Evolutionary conservation across 2,113 vertebrate species (phyloP).

Genomic region (Gasterosteus aculeatus): DNA sequence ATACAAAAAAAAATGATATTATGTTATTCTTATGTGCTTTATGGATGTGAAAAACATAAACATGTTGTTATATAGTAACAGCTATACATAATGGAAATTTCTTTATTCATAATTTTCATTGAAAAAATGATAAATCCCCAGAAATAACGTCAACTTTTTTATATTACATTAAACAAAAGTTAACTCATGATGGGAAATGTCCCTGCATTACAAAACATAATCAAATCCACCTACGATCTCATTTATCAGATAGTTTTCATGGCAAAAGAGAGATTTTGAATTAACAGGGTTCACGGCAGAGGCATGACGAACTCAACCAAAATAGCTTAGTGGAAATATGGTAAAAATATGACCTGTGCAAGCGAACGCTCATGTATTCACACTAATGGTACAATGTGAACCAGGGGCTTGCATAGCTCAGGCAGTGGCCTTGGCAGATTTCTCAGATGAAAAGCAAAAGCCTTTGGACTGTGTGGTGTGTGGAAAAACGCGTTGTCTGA

Average conservation of each 20-base stretch:
- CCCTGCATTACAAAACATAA: not conserved
- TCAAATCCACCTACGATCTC: not conserved
- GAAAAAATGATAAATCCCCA: not conserved
- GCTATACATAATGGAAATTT: not conserved
- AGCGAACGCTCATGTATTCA: conserved; percentile 6
- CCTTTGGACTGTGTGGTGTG: conserved; percentile 5
- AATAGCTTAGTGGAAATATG: conserved; percentile 21
- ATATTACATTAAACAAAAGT: not conserved
- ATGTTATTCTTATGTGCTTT: too few relatives aligned
- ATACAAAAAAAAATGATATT: not conserved
- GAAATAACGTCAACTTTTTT: not conserved
- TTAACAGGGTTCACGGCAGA: not conserved
- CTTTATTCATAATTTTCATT: not conserved
- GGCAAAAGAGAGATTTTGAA: not conserved
- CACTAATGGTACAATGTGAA: conserved; percentile 27
- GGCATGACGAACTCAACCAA: not conserved
- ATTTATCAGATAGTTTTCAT: not conserved
- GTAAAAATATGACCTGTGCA: conserved; percentile 21
- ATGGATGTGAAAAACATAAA: not conserved
- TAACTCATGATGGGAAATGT: not conserved
- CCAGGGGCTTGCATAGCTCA: conserved; percentile 49
- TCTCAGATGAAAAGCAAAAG: conserved; percentile 42
- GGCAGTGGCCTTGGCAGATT: conserved; percentile 64
- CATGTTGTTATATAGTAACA: not conserved
- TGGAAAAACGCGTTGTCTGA: conserved; percentile 33